Conservation (phyloP, 1,140 invertebrate genomes). For the Eulimnadia texana region DNA sequence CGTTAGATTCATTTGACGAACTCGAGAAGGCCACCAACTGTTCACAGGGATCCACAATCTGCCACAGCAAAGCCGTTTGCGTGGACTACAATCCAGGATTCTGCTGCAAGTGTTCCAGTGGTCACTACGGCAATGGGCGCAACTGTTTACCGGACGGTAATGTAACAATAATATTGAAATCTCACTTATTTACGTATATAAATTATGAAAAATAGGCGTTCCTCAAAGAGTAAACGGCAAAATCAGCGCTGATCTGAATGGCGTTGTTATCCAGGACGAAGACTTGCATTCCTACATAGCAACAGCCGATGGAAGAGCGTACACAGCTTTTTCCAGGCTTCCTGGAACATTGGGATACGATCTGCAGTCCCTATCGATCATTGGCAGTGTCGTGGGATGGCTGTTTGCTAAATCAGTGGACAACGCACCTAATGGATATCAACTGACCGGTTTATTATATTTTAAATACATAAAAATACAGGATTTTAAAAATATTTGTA, state of each 20-base stretch:
- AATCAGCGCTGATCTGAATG: constrained; percentile 64
- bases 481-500: background rate
- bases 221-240: constrained; percentile 74
- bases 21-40: constrained; percentile 33
- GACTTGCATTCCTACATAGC: constrained; percentile 86
- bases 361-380: constrained; percentile 58
- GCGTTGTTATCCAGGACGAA: constrained; percentile 49
- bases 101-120: constrained; percentile 68
- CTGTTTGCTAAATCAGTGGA: constrained; percentile 67
- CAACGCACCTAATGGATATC: constrained; percentile 67
- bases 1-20: background rate
- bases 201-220: constrained; percentile 31
- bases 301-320: constrained; percentile 69
- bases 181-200: background rate
- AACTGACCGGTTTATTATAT: constrained; percentile 39
- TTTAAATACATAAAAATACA: background rate
- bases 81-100: constrained; percentile 65
- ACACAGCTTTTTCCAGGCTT: constrained; percentile 74
- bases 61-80: constrained; percentile 67
- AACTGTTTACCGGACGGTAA: constrained; percentile 68
- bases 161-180: constrained; percentile 6
- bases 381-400: constrained; percentile 76
- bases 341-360: constrained; percentile 53
- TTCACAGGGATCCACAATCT: constrained; percentile 42
- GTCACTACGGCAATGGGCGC: constrained; percentile 80